Evolutionary conservation across 2,888 invertebrate genomes (phyloP), one percentile per base, ranked within the genome.

Genomic region (Leptopilina drosophilae): DNA sequence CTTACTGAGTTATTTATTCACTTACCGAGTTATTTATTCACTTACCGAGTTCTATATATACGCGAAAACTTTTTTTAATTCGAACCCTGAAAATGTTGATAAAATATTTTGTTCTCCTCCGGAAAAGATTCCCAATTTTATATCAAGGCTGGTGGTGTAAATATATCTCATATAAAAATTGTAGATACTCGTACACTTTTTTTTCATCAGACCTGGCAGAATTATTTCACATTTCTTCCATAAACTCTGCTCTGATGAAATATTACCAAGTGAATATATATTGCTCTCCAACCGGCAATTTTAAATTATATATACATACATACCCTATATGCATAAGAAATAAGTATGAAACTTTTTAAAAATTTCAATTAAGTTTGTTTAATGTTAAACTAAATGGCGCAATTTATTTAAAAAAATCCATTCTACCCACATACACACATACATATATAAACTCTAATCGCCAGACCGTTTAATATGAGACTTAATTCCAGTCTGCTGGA

Each of bases 401-500:
- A 40, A 59, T 59, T 59, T 73, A 26, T 49, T 49, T 12, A n/a
- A 7, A 26, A 40, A 40, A n/a, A 53, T 73, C 56, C 15, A 69
- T 49, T 26, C 49, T 53, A 26, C 26, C n/a, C 26, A 26, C 56
- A 53, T 8, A 46, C 9, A 46, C 6, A 7, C 7, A 20, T 15
- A 56, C 12, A 59, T 59, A 20, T 73, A 56, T 73, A 56, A 73
- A 26, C 73, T 56, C 73, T 73, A 59, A 12, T 73, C 73, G 56
- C n/a, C 56, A 73, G 53, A 73, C 53, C 73, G 56, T 73, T 73
- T 73, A 56, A 73, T 73, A 40, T 14, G 73, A 73, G 56, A 73
- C 73, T 73, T 59, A 40, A 73, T 73, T 73, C 56, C 73, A 73
- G 73, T 73, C 73, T 73, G 56, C 56, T 73, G 56, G n/a, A 73